A percentile compares a stretch with the other conserved stretches of the same genome.
phyloP scores from a whole-genome alignment of 2,888 invertebrate genomes.

The Eupithecia subumbrata region DNA sequence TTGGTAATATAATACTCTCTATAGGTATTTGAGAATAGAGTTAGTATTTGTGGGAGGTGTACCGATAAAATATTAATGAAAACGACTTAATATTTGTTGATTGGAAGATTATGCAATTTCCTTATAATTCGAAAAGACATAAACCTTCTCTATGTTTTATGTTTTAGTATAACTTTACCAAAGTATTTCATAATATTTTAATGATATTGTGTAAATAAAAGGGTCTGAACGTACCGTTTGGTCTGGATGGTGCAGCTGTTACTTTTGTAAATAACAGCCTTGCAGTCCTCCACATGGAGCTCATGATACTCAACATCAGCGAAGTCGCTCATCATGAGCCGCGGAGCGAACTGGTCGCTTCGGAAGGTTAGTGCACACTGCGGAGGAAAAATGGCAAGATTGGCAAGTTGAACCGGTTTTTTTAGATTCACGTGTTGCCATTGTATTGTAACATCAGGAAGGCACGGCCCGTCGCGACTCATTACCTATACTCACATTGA shows the following conservation, averaged over 20 bases:
- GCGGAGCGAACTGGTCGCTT: conserved; percentile 16
- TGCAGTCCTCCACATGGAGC: conserved; percentile 10
- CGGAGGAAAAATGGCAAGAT: conserved; percentile 15
- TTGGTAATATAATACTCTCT: not conserved
- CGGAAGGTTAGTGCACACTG: conserved; percentile 17
- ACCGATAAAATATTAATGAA: not conserved
- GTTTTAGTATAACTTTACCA: not conserved
- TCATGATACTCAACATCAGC: conserved; percentile 23
- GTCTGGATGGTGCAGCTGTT: conserved; percentile 13
- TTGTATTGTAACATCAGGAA: conserved; percentile 12
- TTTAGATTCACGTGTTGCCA: conserved; percentile 19
- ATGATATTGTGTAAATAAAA: not conserved
- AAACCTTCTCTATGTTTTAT: not conserved
- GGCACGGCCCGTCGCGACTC: conserved; percentile 13
- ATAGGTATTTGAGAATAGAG: not conserved
- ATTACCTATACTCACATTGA: conserved; percentile 8
- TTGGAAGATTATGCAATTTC: not conserved
- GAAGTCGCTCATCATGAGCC: conserved; percentile 19
- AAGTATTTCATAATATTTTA: not conserved
- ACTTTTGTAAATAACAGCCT: conserved; percentile 14
- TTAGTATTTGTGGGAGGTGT: not conserved
- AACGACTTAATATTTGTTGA: not conserved
- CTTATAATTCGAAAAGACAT: not conserved
- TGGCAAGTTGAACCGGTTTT: conserved; percentile 16
- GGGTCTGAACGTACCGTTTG: conserved; percentile 22